Conservation (phyloP, 2,888 invertebrate species). For the Aelia acuminata region DNA sequence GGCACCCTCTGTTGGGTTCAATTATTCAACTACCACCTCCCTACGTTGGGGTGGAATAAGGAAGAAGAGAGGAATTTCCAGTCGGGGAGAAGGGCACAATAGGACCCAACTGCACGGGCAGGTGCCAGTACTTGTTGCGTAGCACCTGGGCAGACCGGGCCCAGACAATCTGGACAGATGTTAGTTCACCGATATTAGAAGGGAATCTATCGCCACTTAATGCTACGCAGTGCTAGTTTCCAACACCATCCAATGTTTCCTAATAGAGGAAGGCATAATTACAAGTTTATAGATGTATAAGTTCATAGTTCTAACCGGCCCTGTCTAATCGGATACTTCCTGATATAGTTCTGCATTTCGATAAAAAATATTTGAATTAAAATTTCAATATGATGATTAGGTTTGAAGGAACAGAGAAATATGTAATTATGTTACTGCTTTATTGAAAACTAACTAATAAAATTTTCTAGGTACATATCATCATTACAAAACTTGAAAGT, state of each 20-base stretch:
- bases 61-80: constrained; percentile 35
- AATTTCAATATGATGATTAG: too few relatives aligned
- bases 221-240: background rate
- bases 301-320: too few relatives aligned
- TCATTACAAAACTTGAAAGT: too few relatives aligned
- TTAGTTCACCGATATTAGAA: background rate
- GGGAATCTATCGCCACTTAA: background rate
- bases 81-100: background rate
- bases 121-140: constrained; percentile 23
- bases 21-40: background rate
- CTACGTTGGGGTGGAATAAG: background rate
- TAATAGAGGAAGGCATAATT: too few relatives aligned
- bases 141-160: constrained; percentile 42
- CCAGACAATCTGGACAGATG: constrained; percentile 48
- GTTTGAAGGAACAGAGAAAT: too few relatives aligned
- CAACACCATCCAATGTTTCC: background rate
- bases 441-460: too few relatives aligned
- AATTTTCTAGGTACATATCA: too few relatives aligned
- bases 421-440: too few relatives aligned
- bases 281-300: too few relatives aligned
- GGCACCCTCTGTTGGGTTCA: background rate
- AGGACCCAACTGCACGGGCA: background rate
- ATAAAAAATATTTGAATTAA: too few relatives aligned
- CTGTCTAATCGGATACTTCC: too few relatives aligned
- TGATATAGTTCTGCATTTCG: too few relatives aligned